Evolutionary conservation across 1,140 invertebrate genomes (phyloP).

Genomic region (Homarus americanus): DNA sequence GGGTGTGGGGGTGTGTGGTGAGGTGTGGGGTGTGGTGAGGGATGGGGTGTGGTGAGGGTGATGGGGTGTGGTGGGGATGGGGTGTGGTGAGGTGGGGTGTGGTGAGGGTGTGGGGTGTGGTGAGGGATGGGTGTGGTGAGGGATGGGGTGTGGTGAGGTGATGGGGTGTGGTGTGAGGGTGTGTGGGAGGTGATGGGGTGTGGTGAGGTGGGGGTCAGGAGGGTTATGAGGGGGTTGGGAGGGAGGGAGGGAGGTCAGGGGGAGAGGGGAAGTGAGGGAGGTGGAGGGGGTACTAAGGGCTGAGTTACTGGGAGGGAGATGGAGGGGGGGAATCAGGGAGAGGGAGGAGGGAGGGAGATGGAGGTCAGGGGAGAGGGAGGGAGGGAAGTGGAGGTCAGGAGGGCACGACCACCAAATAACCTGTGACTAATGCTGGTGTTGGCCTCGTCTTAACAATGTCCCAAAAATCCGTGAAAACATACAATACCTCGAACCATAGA

Average conservation of each 20-base stretch:
- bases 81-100: too few species aligned
- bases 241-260: not conserved
- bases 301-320: not conserved
- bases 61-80: too few species aligned
- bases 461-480: conserved; percentile 59
- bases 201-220: not conserved
- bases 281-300: not conserved
- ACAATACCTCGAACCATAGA: conserved; percentile 17
- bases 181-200: too few species aligned
- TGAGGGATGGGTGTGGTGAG: too few species aligned
- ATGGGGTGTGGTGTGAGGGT: too few species aligned
- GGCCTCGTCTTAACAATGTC: not conserved
- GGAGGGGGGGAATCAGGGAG: not conserved
- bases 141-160: too few species aligned
- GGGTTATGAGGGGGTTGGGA: not conserved
- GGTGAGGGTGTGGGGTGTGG: too few species aligned
- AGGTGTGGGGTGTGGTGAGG: too few species aligned
- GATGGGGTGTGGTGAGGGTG: too few species aligned
- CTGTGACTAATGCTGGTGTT: conserved; percentile 38
- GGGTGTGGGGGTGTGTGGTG: too few species aligned
- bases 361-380: not conserved
- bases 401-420: conserved; percentile 22
- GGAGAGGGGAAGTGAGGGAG: conserved; percentile 10
- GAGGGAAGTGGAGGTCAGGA: not conserved
- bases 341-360: not conserved